Base-by-base conservation (phyloP, 2,888 invertebrate genomes). In the Eilema sororculum region DNA sequence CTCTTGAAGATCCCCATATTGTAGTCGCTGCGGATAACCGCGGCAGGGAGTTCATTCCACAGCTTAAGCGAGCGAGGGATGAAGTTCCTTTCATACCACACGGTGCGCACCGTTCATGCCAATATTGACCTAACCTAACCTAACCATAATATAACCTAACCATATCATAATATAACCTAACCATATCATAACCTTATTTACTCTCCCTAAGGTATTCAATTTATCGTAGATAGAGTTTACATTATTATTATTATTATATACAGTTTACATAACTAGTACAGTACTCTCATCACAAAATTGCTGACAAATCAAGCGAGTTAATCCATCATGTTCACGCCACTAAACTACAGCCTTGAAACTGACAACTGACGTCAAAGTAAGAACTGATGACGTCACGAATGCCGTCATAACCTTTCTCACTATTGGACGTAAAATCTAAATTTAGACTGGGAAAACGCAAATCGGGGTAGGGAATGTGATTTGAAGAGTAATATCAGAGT, bases 351-450 rank as follows among this genome's bases (percentile, higher is more conserved):
- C 68, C 68, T 60, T 65, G 37, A 65, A 64, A n/a, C 58, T 22
- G 56, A 58, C 58, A 41, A 13, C 59, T 65, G 65, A 69, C 69
- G 69, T 69, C 69, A 69, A 4, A 60, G 56, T 22, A 24, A 33
- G n/a, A 59, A 65, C 13, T 65, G 56, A 33, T 69, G 65, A 69
- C 69, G 69, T 69, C 61, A 65, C 16, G 4, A 3, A 33, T 60
- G 56, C 56, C 69, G 60, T 69, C 69, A 69, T 28, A 52, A 37
- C 59, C 68, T 58, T 41, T 59, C 46, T 20, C 63, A 65, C 57
- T 65, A 59, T 37, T 37, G 33, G 30, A 58, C 41, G 30, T 41
- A 63, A 58, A 68, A 58, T 58, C 68, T 37, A 60, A 58, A 41
- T 64, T 57, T 46, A 64, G 46, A 57, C 33, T 37, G n/a, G 16